These are phyloP conservation scores for Plectus sambesii DNA, from an alignment of 1,140 invertebrate species.

Conservation along the genomic window DNA sequence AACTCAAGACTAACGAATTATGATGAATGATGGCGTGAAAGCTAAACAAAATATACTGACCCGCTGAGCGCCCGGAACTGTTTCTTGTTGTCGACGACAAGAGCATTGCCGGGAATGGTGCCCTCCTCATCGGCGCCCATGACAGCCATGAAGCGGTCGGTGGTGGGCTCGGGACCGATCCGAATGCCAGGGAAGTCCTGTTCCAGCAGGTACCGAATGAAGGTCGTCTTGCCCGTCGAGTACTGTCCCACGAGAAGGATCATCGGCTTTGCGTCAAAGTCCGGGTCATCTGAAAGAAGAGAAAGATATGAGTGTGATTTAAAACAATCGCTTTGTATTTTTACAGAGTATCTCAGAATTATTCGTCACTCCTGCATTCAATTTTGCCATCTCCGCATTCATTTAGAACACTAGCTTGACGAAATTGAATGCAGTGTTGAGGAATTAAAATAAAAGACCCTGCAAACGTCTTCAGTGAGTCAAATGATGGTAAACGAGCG, in stretches of 20 bases:
- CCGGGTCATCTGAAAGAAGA: too few relatives aligned
- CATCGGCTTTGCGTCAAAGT: conserved; percentile 51
- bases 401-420: too few relatives aligned
- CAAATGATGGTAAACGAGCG: too few relatives aligned
- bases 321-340: too few relatives aligned
- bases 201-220: conserved; percentile 43
- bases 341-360: too few relatives aligned
- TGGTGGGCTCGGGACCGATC: conserved; percentile 47
- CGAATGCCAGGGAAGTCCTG: conserved; percentile 43
- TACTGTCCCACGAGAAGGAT: conserved; percentile 51
- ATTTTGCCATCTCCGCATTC: too few relatives aligned
- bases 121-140: conserved; percentile 19
- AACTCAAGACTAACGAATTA: not conserved
- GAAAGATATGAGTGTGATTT: too few relatives aligned
- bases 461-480: too few relatives aligned
- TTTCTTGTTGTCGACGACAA: conserved; percentile 25
- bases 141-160: conserved; percentile 30
- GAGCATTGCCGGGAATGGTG: conserved; percentile 30
- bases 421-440: too few relatives aligned
- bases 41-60: not conserved
- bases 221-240: conserved; percentile 52
- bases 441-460: too few relatives aligned
- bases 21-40: not conserved
- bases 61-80: conserved; percentile 46
- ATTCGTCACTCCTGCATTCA: too few relatives aligned